Evolutionary conservation across 2,113 vertebrate genomes (phyloP).

Genomic region (Ictalurus punctatus): DNA sequence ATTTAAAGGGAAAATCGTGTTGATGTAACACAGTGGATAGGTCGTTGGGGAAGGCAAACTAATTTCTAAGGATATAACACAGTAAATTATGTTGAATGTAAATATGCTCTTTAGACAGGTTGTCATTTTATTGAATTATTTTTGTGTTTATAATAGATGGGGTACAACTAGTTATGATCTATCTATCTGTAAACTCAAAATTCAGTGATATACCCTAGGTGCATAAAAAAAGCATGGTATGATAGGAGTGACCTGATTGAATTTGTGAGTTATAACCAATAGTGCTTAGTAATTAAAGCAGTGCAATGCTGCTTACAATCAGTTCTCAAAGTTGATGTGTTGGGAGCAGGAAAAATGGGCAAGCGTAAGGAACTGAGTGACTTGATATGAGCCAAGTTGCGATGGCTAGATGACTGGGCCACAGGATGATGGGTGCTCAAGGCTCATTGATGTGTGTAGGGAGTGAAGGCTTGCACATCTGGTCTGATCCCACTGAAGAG

Average conservation of each 20-base stretch:
- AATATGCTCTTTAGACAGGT: not conserved
- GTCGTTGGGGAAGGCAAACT: not conserved
- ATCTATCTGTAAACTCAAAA: not conserved
- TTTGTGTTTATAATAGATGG: not conserved
- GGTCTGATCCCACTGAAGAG: too few relatives aligned
- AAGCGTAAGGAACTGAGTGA: too few relatives aligned
- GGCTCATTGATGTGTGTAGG: too few relatives aligned
- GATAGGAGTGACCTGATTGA: not conserved
- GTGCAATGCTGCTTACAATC: not conserved
- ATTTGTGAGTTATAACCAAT: not conserved
- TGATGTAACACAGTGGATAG: not conserved
- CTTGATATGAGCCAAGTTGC: too few relatives aligned
- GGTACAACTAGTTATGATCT: not conserved
- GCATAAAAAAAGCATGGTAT: not conserved
- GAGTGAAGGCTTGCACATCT: too few relatives aligned
- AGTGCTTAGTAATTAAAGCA: not conserved
- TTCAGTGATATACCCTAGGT: not conserved
- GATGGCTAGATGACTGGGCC: too few relatives aligned
- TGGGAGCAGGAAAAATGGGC: too few relatives aligned
- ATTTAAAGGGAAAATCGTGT: not conserved
- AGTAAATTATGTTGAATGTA: not conserved
- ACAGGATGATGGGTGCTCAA: too few relatives aligned
- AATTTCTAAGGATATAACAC: not conserved
- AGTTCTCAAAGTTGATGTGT: too few relatives aligned
- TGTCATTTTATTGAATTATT: not conserved